A percentile compares a stretch with the other conserved stretches of the same genome.
phyloP scores from a whole-genome alignment of 2,113 vertebrate species.

The Leptodactylus fuscus region DNA sequence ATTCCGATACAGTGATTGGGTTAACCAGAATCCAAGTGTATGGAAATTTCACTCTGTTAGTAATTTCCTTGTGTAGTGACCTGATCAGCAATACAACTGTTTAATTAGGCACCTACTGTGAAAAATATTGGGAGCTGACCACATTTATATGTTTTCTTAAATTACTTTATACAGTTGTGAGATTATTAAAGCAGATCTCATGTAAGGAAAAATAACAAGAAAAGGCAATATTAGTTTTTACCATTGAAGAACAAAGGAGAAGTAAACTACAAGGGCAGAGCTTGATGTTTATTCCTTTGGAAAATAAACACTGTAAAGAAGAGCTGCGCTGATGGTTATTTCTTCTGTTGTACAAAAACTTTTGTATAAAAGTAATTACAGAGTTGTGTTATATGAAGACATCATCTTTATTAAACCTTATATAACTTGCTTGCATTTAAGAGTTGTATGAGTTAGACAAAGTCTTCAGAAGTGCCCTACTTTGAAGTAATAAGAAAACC shows the following conservation, averaged over 20 bases:
- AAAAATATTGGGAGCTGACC: slow-evolving; percentile 38
- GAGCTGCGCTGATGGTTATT: not conserved
- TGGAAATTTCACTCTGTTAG: slow-evolving; percentile 2
- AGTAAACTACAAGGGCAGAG: not conserved
- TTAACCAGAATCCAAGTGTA: not conserved
- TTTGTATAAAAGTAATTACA: not conserved
- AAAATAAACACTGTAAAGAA: not conserved
- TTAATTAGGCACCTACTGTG: slow-evolving; percentile 38
- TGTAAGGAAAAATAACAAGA: slow-evolving; percentile 13
- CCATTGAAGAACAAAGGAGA: not conserved
- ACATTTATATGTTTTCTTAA: slow-evolving; percentile 33
- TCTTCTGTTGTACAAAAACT: not conserved
- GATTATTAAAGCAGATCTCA: slow-evolving; percentile 26
- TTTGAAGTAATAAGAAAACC: too few species aligned
- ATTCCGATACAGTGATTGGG: not conserved
- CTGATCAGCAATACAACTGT: slow-evolving; percentile 32
- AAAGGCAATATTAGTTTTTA: slow-evolving; percentile 10
- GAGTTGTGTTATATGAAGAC: not conserved
- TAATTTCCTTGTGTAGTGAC: slow-evolving; percentile 26
- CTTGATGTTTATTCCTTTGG: not conserved
- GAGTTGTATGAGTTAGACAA: too few species aligned
- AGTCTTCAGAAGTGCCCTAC: too few species aligned
- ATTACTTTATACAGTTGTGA: slow-evolving; percentile 5
- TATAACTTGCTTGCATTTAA: too few species aligned
- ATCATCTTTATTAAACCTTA: too few species aligned